Evolutionary conservation across 2,888 invertebrate species (phyloP).

Genomic region (Apamea monoglypha): DNA sequence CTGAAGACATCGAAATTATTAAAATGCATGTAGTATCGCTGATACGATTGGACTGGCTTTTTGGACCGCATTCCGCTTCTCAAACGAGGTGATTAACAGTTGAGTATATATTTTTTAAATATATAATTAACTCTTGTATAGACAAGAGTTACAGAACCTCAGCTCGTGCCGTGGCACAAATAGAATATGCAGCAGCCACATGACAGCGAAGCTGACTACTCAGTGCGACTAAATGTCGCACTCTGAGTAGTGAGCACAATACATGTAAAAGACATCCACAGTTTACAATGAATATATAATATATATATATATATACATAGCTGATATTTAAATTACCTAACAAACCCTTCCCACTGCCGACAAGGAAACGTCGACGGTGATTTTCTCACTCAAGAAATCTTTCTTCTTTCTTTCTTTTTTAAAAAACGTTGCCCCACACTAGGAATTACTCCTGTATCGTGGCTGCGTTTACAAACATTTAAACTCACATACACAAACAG

Average conservation of each 20-base stretch:
- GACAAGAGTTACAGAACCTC: background rate
- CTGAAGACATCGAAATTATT: background rate
- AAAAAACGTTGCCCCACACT: too few relatives aligned
- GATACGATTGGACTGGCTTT: constrained; percentile 12
- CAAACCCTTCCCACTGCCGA: background rate
- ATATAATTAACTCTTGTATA: background rate
- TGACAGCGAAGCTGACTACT: background rate
- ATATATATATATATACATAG: too few relatives aligned
- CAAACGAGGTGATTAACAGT: background rate
- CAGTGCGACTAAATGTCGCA: background rate
- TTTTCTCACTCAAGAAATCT: background rate
- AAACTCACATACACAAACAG: too few relatives aligned
- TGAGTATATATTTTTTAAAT: too few relatives aligned
- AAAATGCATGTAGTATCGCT: constrained; percentile 13
- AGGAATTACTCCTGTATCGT: too few relatives aligned
- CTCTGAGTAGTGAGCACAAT: background rate
- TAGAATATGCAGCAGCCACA: background rate
- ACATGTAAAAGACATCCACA: background rate
- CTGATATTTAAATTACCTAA: too few relatives aligned
- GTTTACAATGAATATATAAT: background rate
- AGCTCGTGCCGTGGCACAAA: background rate
- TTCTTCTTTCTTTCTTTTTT: too few relatives aligned
- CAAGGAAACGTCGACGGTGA: background rate
- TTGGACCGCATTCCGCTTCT: background rate
- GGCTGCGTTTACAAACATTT: too few relatives aligned